Evolutionary conservation across 2,113 vertebrate species (phyloP), one percentile per base, ranked within the genome.

Genomic region (Patagioenas fasciata): DNA sequence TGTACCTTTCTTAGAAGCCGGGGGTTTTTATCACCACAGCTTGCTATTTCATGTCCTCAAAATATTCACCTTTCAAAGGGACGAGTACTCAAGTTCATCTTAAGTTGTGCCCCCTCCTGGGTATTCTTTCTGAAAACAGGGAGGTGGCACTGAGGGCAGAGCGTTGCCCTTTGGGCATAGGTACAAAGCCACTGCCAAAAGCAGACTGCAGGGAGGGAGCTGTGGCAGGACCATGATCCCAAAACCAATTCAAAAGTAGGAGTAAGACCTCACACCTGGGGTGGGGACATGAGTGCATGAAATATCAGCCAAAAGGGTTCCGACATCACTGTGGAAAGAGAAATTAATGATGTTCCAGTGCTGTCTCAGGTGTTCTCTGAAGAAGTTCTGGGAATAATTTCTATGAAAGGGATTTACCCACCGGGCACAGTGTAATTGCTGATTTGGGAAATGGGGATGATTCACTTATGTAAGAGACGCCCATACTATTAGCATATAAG

Each of bases 341-440:
- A 95, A 87, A 96, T 91, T 78, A 61, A 29, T 67, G 89, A 61
- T 90, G 77, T 95, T 96, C 73, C 50, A 93, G 85, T 80, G 79
- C 85, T 94, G 91, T 81, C 83, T 97, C 93, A 91, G 80, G 74
- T 96, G 73, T 95, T 97, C 83, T 95, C 38, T 11, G 91, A 81
- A 96, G 69, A 95, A 91, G 70, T 95, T 83, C 92, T 96, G 88
- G 50, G 80, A 94, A 89, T 91, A 75, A 91, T 89, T 96, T 85
- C 91, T 91, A 14, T 79, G 82, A 96, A 97, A 97, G 96, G 88
- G 87, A 95, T 94, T 97, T 75, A 97, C 81, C 95, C 82, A 66
- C 38, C 65, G 95, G 96, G 93, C 91, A 97, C 7, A 56, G 62
- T 1, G 5, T 89, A 97, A 96, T 97, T 95, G 91, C 95, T 97